phyloP scores from a whole-genome alignment of 2,888 invertebrate genomes.

The Zele albiditarsus region DNA sequence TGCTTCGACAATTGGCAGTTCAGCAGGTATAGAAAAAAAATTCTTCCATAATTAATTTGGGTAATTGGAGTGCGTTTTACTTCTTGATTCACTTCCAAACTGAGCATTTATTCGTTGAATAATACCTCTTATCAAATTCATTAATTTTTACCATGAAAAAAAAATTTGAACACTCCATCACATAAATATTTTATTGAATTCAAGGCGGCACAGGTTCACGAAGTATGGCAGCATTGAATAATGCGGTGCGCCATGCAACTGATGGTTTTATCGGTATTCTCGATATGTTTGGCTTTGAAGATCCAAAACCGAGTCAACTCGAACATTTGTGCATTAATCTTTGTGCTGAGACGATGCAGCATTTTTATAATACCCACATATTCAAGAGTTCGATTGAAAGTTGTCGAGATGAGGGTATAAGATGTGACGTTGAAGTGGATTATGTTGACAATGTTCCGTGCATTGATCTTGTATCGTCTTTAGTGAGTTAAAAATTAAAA shows the following conservation, averaged over 20 bases:
- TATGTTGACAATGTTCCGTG: conserved; percentile 97
- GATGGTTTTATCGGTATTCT: conserved; percentile 96
- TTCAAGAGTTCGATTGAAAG: conserved; percentile 96
- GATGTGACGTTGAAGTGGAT: conserved; percentile 91
- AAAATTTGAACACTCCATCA: background rate
- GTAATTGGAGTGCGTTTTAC: no score
- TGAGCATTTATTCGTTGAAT: no score
- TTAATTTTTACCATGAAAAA: no score
- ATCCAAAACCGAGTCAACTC: conserved; percentile 90
- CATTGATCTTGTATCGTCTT: conserved; percentile 94
- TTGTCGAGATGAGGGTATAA: conserved; percentile 93
- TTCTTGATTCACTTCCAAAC: no score
- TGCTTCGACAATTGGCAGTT: conserved; percentile 84
- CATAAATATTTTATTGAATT: conserved; percentile 29
- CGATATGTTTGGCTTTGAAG: conserved; percentile 98
- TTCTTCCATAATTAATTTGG: conserved; percentile 8
- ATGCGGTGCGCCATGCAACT: conserved; percentile 93
- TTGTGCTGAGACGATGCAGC: conserved; percentile 97
- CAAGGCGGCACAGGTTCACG: conserved; percentile 82
- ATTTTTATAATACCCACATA: conserved; percentile 97
- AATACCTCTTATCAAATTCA: no score
- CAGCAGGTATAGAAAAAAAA: conserved; percentile 62
- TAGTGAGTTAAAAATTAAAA: conserved; percentile 74
- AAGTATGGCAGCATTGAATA: conserved; percentile 93
- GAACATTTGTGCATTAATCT: conserved; percentile 96